A percentile compares a stretch with the other conserved stretches of the same genome.
phyloP scores from a whole-genome alignment of 1,140 invertebrate genomes.

The Caerostris extrusa region DNA sequence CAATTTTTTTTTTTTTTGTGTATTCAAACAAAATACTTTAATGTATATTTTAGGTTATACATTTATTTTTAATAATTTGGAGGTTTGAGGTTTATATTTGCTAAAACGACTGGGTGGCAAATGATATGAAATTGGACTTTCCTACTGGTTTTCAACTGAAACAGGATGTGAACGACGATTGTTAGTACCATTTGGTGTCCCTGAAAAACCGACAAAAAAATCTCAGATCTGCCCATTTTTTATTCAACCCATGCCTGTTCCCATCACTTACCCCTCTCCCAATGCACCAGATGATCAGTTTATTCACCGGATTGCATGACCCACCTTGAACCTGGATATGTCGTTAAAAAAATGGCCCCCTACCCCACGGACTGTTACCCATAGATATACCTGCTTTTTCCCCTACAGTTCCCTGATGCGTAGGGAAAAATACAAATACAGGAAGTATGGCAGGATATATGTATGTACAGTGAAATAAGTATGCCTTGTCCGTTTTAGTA shows the following conservation, averaged over 20 bases:
- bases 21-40: no score
- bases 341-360: not conserved
- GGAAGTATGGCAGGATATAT: not conserved
- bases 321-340: slow-evolving; percentile 62
- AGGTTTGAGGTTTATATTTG: no score
- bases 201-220: slow-evolving; percentile 61
- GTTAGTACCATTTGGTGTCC: slow-evolving; percentile 31
- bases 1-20: no score
- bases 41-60: no score
- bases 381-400: slow-evolving; percentile 12
- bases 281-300: slow-evolving; percentile 66
- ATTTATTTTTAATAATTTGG: no score
- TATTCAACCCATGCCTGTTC: slow-evolving; percentile 62
- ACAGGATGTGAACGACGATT: slow-evolving; percentile 50
- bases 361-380: slow-evolving; percentile 1
- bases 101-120: no score
- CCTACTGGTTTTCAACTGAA: not conserved
- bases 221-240: slow-evolving; percentile 27
- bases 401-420: not conserved
- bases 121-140: no score
- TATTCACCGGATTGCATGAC: slow-evolving; percentile 62
- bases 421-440: not conserved
- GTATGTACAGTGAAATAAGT: not conserved
- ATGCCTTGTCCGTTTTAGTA: not conserved
- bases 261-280: slow-evolving; percentile 48